Evolutionary conservation across 2,113 vertebrate genomes (phyloP), one percentile per base, ranked within the genome.

Genomic region (Platysteira castanea): DNA sequence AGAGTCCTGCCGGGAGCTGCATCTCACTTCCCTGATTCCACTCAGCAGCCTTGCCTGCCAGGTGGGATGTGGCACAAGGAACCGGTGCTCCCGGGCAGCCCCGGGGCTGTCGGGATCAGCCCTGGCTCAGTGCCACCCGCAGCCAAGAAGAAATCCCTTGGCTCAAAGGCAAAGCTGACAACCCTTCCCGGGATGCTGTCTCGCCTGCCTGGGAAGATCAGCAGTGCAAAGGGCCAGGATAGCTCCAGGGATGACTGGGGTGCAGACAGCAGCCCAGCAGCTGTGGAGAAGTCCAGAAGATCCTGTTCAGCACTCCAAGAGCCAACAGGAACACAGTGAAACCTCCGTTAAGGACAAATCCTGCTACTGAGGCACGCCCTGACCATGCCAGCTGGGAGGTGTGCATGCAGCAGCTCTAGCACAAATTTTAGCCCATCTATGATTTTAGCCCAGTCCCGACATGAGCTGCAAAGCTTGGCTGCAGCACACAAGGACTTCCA

Each of bases 1-100:
- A 31, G 35, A 71, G 31, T 10, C 75, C 93, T 56, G 73, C 87
- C 44, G 44, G 64, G 73, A 75, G 60, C 75, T 57, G 56, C 7
- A 20, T 15, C 61, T 70, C 7, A 0, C 47, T 49, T 17, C 44
- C n/a, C 54, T n/a, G 7, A 8, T 7, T 37, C n/a, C 41, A 59
- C 22, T 21, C 11, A 31, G 75, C 17, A 54, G 67, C 88, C 39
- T 3, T 7, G 49, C 70, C 63, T 22, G 67, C 7, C 35, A 1
- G 31, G 21, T 49, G 74, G 54, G 64, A 73, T 7, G 8, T 3
- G 1, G 42, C 7, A 41, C 27, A 49, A 57, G 56, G 60, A 82
- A 53, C 19, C 0, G 0, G 26, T 4, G 41, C 22, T 54, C 41
- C 2, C 0, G 0, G 44, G 54, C 41, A 44, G 13, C 52, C 80